Conservation (phyloP, 1,140 invertebrate species). For the Drepana arcuata region DNA sequence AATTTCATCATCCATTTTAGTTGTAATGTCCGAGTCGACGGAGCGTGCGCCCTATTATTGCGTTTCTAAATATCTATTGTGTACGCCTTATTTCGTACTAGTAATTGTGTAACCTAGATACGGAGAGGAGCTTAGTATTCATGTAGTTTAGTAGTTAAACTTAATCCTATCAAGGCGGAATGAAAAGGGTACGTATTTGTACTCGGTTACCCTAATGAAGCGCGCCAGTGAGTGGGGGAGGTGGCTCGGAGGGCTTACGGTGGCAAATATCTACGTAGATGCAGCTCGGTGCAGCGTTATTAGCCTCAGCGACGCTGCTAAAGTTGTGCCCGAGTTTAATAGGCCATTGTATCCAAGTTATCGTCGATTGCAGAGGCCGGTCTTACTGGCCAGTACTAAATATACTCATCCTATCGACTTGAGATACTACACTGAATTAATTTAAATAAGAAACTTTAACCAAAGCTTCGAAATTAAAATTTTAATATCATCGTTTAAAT, state of each 20-base stretch:
- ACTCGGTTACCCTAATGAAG: background rate
- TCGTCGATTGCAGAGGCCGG: slow-evolving; percentile 16
- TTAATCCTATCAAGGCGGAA: too few relatives aligned
- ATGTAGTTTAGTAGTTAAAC: too few relatives aligned
- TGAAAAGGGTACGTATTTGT: too few relatives aligned
- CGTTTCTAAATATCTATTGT: slow-evolving; percentile 3
- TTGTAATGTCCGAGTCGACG: slow-evolving; percentile 5
- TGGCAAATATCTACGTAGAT: slow-evolving; percentile 15
- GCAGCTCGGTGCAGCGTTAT: slow-evolving; percentile 14
- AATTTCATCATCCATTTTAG: slow-evolving; percentile 12
- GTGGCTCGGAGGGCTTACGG: slow-evolving; percentile 10
- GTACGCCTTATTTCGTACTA: too few relatives aligned
- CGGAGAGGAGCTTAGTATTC: too few relatives aligned
- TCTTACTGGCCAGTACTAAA: slow-evolving; percentile 4
- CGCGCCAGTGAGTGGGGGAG: background rate
- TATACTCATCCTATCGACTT: too few relatives aligned
- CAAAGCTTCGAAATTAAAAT: too few relatives aligned
- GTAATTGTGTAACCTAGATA: too few relatives aligned
- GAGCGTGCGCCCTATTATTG: slow-evolving; percentile 8
- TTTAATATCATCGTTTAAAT: too few relatives aligned
- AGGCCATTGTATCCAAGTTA: slow-evolving; percentile 20
- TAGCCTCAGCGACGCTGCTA: slow-evolving; percentile 10
- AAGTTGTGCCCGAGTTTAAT: slow-evolving; percentile 16
- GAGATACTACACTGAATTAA: too few relatives aligned
- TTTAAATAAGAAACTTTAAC: too few relatives aligned